These are phyloP conservation scores for Acanthacorydalis orientalis DNA, from an alignment of 2,888 invertebrate genomes.

Conservation along the genomic window DNA sequence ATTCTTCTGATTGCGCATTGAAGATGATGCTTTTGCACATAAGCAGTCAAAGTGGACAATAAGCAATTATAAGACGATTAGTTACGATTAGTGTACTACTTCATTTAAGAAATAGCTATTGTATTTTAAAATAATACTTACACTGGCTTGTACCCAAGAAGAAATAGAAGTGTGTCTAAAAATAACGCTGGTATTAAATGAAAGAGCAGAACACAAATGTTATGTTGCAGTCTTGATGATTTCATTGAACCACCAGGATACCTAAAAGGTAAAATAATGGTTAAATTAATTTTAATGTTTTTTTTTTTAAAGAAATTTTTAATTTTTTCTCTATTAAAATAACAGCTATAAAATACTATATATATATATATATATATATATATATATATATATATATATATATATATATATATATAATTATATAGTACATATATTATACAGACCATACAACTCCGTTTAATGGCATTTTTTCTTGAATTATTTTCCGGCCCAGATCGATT, in stretches of 20 bases:
- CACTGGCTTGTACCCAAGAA: constrained; percentile 79
- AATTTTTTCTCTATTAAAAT: too few species aligned
- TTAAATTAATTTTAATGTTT: background rate
- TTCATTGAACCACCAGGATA: constrained; percentile 82
- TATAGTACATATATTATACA: constrained; percentile 15
- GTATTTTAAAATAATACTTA: constrained; percentile 30
- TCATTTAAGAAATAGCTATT: too few species aligned
- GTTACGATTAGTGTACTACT: too few species aligned
- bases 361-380: too few species aligned
- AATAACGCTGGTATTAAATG: constrained; percentile 83
- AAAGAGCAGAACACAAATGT: constrained; percentile 67
- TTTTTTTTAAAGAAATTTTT: background rate
- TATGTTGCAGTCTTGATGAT: constrained; percentile 56
- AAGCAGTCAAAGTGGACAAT: too few species aligned
- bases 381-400: too few species aligned
- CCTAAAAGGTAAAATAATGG: constrained; percentile 20
- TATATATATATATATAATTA: too few species aligned
- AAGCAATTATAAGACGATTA: too few species aligned
- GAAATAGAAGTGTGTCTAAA: constrained; percentile 58
- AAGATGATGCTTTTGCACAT: too few species aligned
- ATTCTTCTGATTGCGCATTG: too few species aligned
- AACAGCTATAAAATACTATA: too few species aligned
- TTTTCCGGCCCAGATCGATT: constrained; percentile 61
- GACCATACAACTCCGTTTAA: constrained; percentile 73
- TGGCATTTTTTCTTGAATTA: constrained; percentile 62